A percentile compares a stretch with the other conserved stretches of the same genome.
phyloP scores from a whole-genome alignment of 2,797 vertebrate species.

The Buceros bicornis region DNA sequence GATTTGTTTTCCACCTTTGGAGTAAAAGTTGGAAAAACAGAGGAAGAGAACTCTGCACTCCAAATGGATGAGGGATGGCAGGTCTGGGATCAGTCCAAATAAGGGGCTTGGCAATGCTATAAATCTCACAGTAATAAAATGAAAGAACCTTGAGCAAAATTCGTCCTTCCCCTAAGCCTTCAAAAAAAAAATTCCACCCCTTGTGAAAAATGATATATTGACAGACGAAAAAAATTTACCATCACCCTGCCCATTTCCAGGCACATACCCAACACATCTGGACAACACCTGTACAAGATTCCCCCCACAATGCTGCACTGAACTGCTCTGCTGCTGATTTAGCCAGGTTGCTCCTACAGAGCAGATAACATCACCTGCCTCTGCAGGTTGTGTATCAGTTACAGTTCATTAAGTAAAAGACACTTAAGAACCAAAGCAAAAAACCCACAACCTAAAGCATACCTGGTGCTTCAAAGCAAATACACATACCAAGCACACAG shows the following conservation, averaged over 20 bases:
- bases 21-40: slow-evolving; percentile 42
- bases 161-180: slow-evolving; percentile 41
- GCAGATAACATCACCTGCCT: not conserved
- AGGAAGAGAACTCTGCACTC: not conserved
- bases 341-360: not conserved
- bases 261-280: slow-evolving; percentile 45
- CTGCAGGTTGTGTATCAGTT: accelerated
- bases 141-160: slow-evolving; percentile 50
- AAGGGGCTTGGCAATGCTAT: slow-evolving; percentile 34
- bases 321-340: not conserved
- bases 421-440: not conserved
- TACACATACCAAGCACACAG: not conserved
- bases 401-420: not conserved
- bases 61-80: slow-evolving; percentile 31
- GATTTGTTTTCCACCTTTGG: not conserved
- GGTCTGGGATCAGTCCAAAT: slow-evolving; percentile 43
- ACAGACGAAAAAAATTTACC: slow-evolving; percentile 45
- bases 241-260: slow-evolving; percentile 28
- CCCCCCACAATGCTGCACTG: not conserved
- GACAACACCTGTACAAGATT: slow-evolving; percentile 44
- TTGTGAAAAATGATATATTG: slow-evolving; percentile 54
- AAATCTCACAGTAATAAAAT: slow-evolving; percentile 57
- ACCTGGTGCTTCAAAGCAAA: not conserved
- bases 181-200: slow-evolving; percentile 45
- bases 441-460: not conserved